Evolutionary conservation across 2,888 invertebrate species (phyloP).

Genomic region (Trachelus stipa): DNA sequence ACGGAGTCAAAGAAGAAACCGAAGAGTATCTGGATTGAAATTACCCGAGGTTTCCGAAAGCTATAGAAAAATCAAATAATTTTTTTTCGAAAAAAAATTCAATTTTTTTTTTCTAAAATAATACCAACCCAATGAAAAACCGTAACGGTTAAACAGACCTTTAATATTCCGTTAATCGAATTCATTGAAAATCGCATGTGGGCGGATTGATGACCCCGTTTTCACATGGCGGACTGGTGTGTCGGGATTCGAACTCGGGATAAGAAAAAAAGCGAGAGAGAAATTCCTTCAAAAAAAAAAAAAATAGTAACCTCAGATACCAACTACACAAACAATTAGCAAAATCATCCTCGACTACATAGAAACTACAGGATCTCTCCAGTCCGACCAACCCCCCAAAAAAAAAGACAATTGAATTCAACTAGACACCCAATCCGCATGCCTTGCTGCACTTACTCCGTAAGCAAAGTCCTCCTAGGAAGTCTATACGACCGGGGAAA

Average conservation of each 20-base stretch:
- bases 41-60: not conserved
- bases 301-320: not conserved
- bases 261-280: not conserved
- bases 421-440: not conserved
- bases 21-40: not conserved
- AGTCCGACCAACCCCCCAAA: not conserved
- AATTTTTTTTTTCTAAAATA: not conserved
- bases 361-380: not conserved
- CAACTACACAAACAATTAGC: not conserved
- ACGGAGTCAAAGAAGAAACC: not conserved
- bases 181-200: conserved; percentile 23
- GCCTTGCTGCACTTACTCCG: not conserved
- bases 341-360: not conserved
- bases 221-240: not conserved
- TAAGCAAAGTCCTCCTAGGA: not conserved
- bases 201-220: conserved; percentile 15
- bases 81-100: not conserved
- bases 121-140: not conserved
- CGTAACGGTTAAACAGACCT: not conserved
- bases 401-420: not conserved
- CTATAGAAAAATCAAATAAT: not conserved
- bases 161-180: conserved; percentile 40
- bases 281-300: not conserved
- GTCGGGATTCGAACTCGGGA: not conserved
- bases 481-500: not conserved